Evolutionary conservation across 2,113 vertebrate species (phyloP).

Genomic region (Stomatorhinus ivindoensis): DNA sequence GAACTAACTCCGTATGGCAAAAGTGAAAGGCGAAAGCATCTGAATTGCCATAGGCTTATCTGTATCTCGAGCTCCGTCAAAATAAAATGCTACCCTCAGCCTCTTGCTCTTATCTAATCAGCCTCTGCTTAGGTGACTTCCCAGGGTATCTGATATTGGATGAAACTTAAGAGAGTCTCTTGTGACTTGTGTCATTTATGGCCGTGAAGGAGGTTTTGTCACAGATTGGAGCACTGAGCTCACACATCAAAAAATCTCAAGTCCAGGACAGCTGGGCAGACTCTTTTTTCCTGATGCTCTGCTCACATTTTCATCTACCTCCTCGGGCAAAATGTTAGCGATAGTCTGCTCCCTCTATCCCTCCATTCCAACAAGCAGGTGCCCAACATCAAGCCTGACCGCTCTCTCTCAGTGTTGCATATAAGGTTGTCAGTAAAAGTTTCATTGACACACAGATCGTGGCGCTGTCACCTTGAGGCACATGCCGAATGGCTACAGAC

Average conservation of each 20-base stretch:
- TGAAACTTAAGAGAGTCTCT: not conserved
- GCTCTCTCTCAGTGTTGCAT: slow-evolving; percentile 27
- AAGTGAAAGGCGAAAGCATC: not conserved
- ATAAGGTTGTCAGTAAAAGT: slow-evolving; percentile 22
- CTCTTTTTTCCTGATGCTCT: not conserved
- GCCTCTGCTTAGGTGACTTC: not conserved
- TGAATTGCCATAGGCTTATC: not conserved
- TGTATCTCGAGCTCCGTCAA: not conserved
- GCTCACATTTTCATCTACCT: not conserved
- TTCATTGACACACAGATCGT: slow-evolving; percentile 45
- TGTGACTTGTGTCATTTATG: not conserved
- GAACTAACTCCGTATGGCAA: not conserved
- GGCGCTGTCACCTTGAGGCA: slow-evolving; percentile 54
- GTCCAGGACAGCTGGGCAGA: not conserved
- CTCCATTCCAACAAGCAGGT: not conserved
- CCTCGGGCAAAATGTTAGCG: not conserved
- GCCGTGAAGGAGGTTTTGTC: not conserved
- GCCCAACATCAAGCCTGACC: not conserved
- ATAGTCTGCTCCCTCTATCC: not conserved
- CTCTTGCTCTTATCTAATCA: not conserved
- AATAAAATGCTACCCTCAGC: not conserved
- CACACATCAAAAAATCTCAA: not conserved
- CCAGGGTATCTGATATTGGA: not conserved
- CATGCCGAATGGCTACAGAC: slow-evolving; percentile 52
- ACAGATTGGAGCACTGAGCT: not conserved